Evolutionary conservation across 2,888 invertebrate species (phyloP), one percentile per base, ranked within the genome.

Genomic region (Stictocephala bisonia): DNA sequence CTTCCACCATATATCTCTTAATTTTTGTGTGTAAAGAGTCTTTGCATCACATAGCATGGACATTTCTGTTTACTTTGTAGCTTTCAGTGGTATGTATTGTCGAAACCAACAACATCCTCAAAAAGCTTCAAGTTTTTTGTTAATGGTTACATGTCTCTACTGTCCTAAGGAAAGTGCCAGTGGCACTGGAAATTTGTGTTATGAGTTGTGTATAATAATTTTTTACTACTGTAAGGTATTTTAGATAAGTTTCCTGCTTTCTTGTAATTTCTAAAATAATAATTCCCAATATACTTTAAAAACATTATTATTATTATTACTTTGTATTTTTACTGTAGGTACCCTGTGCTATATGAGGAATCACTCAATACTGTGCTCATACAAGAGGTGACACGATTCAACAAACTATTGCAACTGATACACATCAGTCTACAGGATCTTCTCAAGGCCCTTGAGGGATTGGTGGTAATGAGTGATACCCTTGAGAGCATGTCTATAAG

Each of bases 361-460:
- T 95, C 95, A 0, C 87, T 96, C 83, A 96, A 96, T 83, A 95
- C 95, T 0, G 96, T 96, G 13, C 85, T 96, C n/a, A 87, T 91
- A 1, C 95, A 96, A 83, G 96, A 96, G 84, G 91, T 93, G 27
- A 91, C 93, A 77, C 87, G 95, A 74, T 96, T 91, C 83, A 90
- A 93, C 79, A 87, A 86, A 67, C 83, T 94, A n/a, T 83, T 93
- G 27, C 82, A 79, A 11, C 85, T 89, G 11, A 89, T 89, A 56
- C 83, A 83, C 13, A 84, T 84, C 13, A 87, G 88, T 0, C 83
- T 92, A 27, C 85, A 81, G 35, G 84, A 84, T 77, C 79, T 86
- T 41, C 82, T 91, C 76, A 92, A 91, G 82, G 93, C 93, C 0
- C 83, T 93, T n/a, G 91, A 90, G 80, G 93, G 93, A 3, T 83